Conservation (phyloP, 2,113 vertebrate genomes). For the Sialia sialis region DNA sequence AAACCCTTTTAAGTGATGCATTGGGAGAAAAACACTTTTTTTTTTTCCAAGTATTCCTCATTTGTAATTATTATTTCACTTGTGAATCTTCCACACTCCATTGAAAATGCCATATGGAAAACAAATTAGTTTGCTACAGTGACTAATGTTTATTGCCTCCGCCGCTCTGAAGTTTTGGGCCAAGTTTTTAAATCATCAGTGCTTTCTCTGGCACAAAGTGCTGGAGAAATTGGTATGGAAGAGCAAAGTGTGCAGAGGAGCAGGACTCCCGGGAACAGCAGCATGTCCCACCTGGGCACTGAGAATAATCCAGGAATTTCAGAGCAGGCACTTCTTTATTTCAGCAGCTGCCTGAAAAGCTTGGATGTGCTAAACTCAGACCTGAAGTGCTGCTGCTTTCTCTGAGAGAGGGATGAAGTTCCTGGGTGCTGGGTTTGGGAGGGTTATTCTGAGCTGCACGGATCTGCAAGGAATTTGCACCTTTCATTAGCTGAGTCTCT, state of each 20-base stretch:
- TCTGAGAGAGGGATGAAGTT: neutral
- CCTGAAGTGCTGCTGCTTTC: neutral
- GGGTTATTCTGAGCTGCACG: neutral
- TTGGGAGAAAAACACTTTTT: constrained; percentile 25
- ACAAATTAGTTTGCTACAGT: constrained; percentile 60
- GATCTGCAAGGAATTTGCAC: neutral
- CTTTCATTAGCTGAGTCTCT: neutral
- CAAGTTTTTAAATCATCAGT: constrained; percentile 22
- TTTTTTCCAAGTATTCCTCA: constrained; percentile 48
- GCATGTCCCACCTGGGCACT: neutral
- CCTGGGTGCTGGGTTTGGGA: neutral
- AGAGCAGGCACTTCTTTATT: neutral
- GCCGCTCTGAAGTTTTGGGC: constrained; percentile 50
- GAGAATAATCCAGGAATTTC: neutral
- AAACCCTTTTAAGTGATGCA: constrained; percentile 64
- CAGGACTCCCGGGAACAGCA: neutral
- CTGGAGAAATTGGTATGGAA: neutral
- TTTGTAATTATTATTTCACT: constrained; percentile 63
- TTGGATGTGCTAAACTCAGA: neutral
- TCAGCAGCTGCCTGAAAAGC: neutral
- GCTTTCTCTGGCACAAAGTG: neutral
- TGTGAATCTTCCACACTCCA: constrained; percentile 49
- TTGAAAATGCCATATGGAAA: constrained; percentile 58
- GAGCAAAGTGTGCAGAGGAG: neutral
- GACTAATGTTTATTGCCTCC: constrained; percentile 45